phyloP scores from a whole-genome alignment of 2,113 vertebrate genomes.

The Cochlearius cochlearius region DNA sequence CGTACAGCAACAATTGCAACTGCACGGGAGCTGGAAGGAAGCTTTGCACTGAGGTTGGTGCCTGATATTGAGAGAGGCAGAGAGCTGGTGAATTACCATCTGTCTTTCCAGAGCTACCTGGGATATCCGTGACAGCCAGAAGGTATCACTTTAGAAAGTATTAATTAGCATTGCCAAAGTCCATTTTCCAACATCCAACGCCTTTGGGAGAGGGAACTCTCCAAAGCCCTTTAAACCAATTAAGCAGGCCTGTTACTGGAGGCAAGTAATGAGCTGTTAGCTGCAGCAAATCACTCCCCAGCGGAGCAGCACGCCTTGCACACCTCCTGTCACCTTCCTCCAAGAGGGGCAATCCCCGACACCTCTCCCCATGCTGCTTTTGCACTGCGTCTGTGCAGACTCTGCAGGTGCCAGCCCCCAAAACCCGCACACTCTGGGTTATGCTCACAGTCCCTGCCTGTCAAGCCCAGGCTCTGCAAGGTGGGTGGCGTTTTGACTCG shows the following conservation, averaged over 20 bases:
- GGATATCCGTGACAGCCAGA: background rate
- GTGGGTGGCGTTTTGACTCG: rapidly evolving
- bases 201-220: background rate
- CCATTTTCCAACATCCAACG: rapidly evolving
- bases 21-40: background rate
- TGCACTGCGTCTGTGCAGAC: rapidly evolving
- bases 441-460: background rate
- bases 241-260: background rate
- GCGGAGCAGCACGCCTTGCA: rapidly evolving
- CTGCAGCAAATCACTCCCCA: background rate
- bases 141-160: background rate
- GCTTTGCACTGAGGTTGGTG: background rate
- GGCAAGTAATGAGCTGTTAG: background rate
- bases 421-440: rapidly evolving
- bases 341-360: rapidly evolving
- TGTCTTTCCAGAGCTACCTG: background rate
- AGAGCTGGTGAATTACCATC: background rate
- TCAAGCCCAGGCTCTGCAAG: background rate
- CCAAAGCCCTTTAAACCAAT: background rate
- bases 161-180: background rate
- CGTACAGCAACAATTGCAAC: background rate
- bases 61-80: background rate
- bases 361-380: background rate
- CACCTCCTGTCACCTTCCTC: background rate
- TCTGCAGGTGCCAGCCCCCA: too few species aligned